Base-by-base conservation (phyloP, 1,140 invertebrate genomes). In the Cataglyphis hispanica region DNA sequence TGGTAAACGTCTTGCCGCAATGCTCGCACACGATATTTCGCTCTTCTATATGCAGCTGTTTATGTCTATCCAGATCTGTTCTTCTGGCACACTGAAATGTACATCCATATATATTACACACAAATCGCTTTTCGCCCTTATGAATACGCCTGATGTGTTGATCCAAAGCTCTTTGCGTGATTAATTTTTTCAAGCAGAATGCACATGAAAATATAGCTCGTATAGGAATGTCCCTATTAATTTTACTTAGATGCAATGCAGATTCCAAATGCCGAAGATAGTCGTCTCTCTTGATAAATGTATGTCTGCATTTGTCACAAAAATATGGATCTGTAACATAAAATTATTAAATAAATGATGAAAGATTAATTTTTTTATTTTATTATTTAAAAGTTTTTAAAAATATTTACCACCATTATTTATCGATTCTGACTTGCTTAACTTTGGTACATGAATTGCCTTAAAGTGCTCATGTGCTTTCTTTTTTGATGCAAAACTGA, bases 1-100 rank as follows among this genome's bases (percentile, higher is more conserved):
- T 94, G 10, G 93, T 93, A 63, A 94, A 94, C 2, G 91, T 91
- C 78, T 94, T 94, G 50, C 94, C 94, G 67, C 94, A 94, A 64
- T 94, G 92, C 69, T 94, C 93, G 53, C 93, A 94, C 2, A 93
- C 85, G 34, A 92, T 66, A 37, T 92, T 93, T 11, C 92, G 84
- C 27, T 94, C 89, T 67, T 92, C 91, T 2, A 94, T 87, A 66
- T 94, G 94, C 16, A 93, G 84, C n/a, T 93, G 91, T 56, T 92
- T 90, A 63, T 94, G 94, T 22, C 93, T 90, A 31, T 89, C 87
- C 0, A 94, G 78, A 72, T 94, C 93, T 16, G 91, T 92, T 66
- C 90, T 92, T 70, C 92, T 93, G 2, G 92, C 88, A 40, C 92
- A 93, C 60, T 93, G 92, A 84, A 94, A 93, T 0, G 89, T 84